Evolutionary conservation across 2,113 vertebrate genomes (phyloP).

Genomic region (Onychorhynchus coronatus): DNA sequence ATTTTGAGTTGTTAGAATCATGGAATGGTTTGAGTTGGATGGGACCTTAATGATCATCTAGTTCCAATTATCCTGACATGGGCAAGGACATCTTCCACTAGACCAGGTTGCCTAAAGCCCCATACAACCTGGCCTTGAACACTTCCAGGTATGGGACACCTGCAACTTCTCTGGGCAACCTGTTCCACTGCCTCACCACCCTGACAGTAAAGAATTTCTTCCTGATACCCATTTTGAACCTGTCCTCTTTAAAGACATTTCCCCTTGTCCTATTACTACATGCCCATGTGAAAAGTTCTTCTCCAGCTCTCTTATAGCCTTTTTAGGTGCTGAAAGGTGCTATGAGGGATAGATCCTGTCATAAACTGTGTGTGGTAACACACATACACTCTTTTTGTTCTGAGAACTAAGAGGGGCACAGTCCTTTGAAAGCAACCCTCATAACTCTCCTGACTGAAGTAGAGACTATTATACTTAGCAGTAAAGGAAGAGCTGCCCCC

Average conservation of each 20-base stretch:
- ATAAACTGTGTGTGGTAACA: neutral
- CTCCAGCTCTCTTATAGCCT: neutral
- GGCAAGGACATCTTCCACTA: neutral
- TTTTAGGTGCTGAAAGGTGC: neutral
- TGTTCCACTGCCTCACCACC: neutral
- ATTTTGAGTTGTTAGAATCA: neutral
- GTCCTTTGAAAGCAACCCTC: neutral
- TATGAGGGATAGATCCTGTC: neutral
- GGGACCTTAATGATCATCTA: neutral
- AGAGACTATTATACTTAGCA: neutral
- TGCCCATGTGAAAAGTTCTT: neutral
- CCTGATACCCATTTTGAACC: neutral
- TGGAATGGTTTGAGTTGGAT: neutral
- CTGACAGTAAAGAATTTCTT: neutral
- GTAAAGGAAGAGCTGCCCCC: neutral
- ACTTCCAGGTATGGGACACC: accelerated
- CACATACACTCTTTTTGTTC: neutral
- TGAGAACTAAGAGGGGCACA: neutral
- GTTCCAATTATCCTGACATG: neutral
- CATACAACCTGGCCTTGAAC: neutral
- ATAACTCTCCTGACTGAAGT: neutral
- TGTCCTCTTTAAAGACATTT: neutral
- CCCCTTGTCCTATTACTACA: neutral
- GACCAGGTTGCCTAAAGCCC: neutral
- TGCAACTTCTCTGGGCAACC: neutral